phyloP scores from a whole-genome alignment of 2,797 vertebrate species.

The Hydrophis major region DNA sequence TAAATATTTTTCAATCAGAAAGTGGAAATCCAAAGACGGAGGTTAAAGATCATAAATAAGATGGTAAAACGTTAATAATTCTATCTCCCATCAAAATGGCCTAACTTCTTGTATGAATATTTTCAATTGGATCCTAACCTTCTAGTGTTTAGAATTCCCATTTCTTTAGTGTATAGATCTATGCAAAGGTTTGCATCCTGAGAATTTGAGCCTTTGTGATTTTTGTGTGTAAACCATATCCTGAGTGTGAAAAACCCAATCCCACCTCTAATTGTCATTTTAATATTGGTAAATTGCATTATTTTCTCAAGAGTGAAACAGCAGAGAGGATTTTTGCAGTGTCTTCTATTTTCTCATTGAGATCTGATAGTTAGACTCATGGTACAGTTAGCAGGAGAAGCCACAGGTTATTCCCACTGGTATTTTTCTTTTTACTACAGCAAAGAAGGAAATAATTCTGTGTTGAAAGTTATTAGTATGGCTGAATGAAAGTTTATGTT shows the following conservation, averaged over 20 bases:
- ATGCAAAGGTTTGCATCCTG: background rate
- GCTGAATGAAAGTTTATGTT: background rate
- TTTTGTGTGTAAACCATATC: background rate
- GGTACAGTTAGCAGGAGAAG: slow-evolving; percentile 25
- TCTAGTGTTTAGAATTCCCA: too few species aligned
- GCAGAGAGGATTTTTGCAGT: background rate
- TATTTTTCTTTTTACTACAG: background rate
- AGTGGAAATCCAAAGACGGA: background rate
- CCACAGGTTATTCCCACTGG: background rate
- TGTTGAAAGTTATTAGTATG: background rate
- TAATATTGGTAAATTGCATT: background rate
- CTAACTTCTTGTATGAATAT: too few species aligned
- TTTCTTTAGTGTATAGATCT: background rate
- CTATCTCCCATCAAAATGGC: too few species aligned
- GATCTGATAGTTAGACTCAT: background rate
- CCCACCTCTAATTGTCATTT: background rate
- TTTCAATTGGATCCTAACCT: too few species aligned
- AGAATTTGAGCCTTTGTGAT: background rate
- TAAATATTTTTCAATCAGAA: background rate
- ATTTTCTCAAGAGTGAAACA: background rate
- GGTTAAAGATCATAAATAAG: background rate
- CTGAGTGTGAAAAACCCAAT: background rate
- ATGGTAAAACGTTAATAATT: background rate
- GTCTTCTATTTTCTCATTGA: background rate
- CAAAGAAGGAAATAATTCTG: background rate